phyloP scores from a whole-genome alignment of 1,140 invertebrate genomes.

The Drosophila nasuta region DNA sequence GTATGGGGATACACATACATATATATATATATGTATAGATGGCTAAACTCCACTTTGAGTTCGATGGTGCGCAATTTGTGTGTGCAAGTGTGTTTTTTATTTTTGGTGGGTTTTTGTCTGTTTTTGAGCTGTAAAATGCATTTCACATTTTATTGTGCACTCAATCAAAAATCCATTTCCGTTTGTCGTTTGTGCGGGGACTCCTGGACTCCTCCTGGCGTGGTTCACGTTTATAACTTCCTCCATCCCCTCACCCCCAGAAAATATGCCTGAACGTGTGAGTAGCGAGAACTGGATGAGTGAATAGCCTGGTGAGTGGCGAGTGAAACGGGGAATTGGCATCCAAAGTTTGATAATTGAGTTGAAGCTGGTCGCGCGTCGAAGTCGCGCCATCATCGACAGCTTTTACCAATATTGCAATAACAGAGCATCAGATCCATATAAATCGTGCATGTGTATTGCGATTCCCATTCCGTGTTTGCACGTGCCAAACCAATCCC shows the following conservation, averaged over 20 bases:
- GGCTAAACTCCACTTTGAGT: conserved; percentile 58
- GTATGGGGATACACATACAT: conserved; percentile 6
- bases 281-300: conserved; percentile 21
- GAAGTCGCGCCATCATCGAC: conserved; percentile 64
- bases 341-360: conserved; percentile 81
- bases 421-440: conserved; percentile 29
- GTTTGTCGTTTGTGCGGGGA: conserved; percentile 56
- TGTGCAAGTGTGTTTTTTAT: conserved; percentile 19
- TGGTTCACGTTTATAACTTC: conserved; percentile 23
- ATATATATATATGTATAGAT: conserved; percentile 25
- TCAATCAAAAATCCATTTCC: conserved; percentile 83
- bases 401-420: conserved; percentile 71
- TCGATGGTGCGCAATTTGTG: conserved; percentile 24
- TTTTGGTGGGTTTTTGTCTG: conserved; percentile 37
- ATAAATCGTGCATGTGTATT: conserved; percentile 28
- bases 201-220: conserved; percentile 2
- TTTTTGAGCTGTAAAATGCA: conserved; percentile 76
- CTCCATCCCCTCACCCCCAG: not conserved
- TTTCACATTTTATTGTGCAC: conserved; percentile 82
- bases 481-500: conserved; percentile 67
- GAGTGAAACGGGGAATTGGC: conserved; percentile 59
- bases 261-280: conserved; percentile 56
- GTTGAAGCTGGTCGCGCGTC: conserved; percentile 64
- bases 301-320: conserved; percentile 30
- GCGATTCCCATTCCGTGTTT: conserved; percentile 30